phyloP scores from a whole-genome alignment of 2,113 vertebrate species.

The Galeopterus variegatus region DNA sequence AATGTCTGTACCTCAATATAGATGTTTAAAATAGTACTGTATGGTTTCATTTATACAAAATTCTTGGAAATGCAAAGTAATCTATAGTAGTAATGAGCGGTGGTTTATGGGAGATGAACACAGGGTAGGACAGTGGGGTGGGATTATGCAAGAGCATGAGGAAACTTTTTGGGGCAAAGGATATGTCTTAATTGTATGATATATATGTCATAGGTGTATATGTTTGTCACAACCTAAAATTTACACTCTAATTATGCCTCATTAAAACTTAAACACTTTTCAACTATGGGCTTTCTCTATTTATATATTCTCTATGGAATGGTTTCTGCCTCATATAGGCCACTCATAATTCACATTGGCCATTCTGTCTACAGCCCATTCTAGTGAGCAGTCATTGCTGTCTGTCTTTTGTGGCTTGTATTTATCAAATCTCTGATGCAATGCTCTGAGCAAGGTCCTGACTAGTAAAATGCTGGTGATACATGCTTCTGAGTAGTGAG shows the following conservation, averaged over 20 bases:
- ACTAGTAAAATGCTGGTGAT: background rate
- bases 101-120: background rate
- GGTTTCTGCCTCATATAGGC: background rate
- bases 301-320: background rate
- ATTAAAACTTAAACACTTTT: background rate
- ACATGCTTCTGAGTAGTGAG: background rate
- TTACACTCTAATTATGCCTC: background rate
- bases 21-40: background rate
- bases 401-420: background rate
- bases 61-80: background rate
- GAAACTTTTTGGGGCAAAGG: background rate
- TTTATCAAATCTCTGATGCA: background rate
- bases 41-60: background rate
- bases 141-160: background rate
- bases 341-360: background rate
- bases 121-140: background rate
- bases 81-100: background rate
- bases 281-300: background rate
- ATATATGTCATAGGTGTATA: background rate
- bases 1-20: background rate
- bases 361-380: background rate
- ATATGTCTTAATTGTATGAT: background rate
- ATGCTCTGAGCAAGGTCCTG: background rate
- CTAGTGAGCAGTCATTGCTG: background rate
- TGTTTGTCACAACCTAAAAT: background rate